phyloP scores from a whole-genome alignment of 2,888 invertebrate genomes.

The Tipula unca region DNA sequence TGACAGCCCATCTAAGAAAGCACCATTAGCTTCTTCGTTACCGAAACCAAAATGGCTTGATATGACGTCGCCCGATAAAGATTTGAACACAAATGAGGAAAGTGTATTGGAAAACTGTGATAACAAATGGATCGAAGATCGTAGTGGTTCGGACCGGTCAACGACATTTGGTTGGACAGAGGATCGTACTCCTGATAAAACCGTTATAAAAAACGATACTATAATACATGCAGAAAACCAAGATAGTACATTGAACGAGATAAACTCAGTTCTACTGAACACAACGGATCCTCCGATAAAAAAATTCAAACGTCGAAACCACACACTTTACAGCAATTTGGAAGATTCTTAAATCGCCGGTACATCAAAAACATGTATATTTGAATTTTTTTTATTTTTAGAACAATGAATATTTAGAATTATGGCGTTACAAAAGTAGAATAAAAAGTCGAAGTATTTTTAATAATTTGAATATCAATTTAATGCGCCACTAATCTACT shows the following conservation, averaged over 20 bases:
- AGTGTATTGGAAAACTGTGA: neutral
- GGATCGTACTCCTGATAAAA: neutral
- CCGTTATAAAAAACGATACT: neutral
- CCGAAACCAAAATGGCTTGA: constrained; percentile 23
- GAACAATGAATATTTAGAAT: too few relatives aligned
- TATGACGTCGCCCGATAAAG: neutral
- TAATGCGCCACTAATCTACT: neutral
- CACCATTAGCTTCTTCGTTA: constrained; percentile 21
- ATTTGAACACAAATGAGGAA: neutral
- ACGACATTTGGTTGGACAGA: neutral
- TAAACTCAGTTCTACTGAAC: neutral
- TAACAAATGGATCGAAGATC: neutral
- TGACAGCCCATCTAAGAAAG: constrained; percentile 20
- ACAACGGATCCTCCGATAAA: constrained; percentile 30
- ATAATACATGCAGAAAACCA: neutral
- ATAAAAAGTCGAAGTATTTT: neutral
- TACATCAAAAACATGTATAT: neutral
- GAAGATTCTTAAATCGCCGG: neutral
- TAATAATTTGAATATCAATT: neutral
- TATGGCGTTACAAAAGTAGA: neutral
- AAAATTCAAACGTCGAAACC: constrained; percentile 39
- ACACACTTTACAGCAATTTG: constrained; percentile 33
- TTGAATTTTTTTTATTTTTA: neutral
- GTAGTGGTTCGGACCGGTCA: neutral
- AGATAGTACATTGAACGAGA: neutral